These are phyloP conservation scores for Alligator sinensis DNA, from an alignment of 2,113 vertebrate genomes.

Conservation along the genomic window DNA sequence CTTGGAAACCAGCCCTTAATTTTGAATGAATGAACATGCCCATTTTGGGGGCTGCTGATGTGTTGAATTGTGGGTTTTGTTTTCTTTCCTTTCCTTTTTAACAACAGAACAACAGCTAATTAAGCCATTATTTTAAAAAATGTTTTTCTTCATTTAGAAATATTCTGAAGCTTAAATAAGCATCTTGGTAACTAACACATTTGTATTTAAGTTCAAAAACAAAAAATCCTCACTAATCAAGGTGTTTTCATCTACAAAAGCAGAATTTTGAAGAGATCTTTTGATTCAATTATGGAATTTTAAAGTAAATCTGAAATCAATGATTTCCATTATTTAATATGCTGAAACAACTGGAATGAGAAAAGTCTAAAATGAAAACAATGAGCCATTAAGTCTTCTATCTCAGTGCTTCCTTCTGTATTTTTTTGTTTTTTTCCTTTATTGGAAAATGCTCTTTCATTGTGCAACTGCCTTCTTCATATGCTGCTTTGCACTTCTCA, in stretches of 20 bases:
- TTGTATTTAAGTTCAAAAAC: background rate
- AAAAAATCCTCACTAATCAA: background rate
- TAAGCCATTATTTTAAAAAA: background rate
- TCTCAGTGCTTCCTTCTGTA: background rate
- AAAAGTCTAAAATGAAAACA: background rate
- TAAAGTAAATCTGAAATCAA: background rate
- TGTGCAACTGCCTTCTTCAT: background rate
- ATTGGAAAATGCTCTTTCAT: background rate
- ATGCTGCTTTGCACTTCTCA: background rate
- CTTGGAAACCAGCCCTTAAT: background rate
- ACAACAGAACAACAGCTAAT: background rate
- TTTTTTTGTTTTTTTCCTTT: background rate
- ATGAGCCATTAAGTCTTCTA: background rate
- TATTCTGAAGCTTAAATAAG: background rate
- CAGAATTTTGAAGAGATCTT: background rate
- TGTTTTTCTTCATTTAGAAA: conserved; percentile 15
- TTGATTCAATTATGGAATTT: background rate
- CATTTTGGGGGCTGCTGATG: background rate
- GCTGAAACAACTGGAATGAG: background rate
- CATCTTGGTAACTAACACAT: background rate
- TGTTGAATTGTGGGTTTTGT: background rate
- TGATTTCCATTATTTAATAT: background rate
- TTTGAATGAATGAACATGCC: background rate
- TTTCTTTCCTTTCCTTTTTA: background rate
- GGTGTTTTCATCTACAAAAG: background rate